Conservation (phyloP, 1,140 invertebrate genomes). For the Panagrolaimus sp. region DNA sequence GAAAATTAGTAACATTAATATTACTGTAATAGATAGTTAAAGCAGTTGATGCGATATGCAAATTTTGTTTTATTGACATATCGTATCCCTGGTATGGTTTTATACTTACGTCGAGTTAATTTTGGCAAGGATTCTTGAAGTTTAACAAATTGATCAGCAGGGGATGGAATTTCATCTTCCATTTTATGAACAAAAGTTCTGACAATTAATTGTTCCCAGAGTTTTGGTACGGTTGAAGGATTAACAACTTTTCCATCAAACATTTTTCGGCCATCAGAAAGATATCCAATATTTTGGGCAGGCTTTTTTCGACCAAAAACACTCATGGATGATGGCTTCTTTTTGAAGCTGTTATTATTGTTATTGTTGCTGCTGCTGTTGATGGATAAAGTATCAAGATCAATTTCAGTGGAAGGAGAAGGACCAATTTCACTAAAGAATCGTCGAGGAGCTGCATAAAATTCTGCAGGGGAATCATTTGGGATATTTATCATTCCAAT, state of each 20-base stretch:
- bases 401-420: neutral
- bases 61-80: too few species aligned
- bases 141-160: neutral
- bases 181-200: constrained; percentile 15
- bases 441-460: neutral
- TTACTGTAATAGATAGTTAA: too few species aligned
- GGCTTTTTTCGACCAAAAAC: neutral
- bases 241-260: constrained; percentile 12
- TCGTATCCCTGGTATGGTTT: too few species aligned
- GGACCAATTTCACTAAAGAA: neutral
- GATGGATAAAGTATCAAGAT: neutral
- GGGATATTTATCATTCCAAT: neutral
- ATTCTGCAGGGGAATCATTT: neutral
- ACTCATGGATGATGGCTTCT: neutral
- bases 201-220: constrained; percentile 13
- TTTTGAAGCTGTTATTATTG: neutral
- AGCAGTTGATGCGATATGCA: too few species aligned
- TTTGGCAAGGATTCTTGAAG: neutral
- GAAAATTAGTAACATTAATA: too few species aligned
- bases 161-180: neutral
- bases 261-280: constrained; percentile 14
- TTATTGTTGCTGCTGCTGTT: neutral
- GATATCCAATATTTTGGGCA: neutral
- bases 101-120: neutral
- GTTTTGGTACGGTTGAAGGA: neutral